These are phyloP conservation scores for Harlomillsia oculata DNA, from an alignment of 1,140 invertebrate genomes.

Conservation along the genomic window DNA sequence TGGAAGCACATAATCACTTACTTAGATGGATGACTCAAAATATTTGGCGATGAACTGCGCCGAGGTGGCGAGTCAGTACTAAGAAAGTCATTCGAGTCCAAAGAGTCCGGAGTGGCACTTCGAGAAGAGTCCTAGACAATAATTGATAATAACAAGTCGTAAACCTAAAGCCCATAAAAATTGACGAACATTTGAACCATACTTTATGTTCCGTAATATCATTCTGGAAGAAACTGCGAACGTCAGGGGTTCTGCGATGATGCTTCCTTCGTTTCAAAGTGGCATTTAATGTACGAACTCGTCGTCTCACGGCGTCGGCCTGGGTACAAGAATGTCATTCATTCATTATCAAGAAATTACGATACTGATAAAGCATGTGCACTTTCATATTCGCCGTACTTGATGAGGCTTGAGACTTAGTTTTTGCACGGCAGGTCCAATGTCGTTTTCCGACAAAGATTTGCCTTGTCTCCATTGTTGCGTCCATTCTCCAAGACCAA, in stretches of 20 bases:
- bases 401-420: conserved; percentile 47
- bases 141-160: conserved; percentile 37
- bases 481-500: conserved; percentile 50
- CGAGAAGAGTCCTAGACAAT: conserved; percentile 54
- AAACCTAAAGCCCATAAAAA: conserved; percentile 36
- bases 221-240: conserved; percentile 36
- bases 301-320: conserved; percentile 62
- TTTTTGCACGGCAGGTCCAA: conserved; percentile 48
- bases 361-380: not conserved
- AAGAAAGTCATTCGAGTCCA: conserved; percentile 47
- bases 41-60: conserved; percentile 24
- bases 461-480: conserved; percentile 51
- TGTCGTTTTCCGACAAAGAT: conserved; percentile 49
- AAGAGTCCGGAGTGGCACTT: conserved; percentile 74
- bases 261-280: conserved; percentile 55
- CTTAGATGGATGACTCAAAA: conserved; percentile 17
- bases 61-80: conserved; percentile 33
- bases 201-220: conserved; percentile 66
- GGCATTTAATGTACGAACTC: conserved; percentile 66
- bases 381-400: conserved; percentile 5
- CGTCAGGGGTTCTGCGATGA: conserved; percentile 44
- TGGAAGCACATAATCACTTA: not conserved
- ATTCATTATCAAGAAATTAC: not conserved
- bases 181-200: conserved; percentile 47
- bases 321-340: conserved; percentile 37